phyloP scores from a whole-genome alignment of 2,113 vertebrate species.

The Phocoena sinus region DNA sequence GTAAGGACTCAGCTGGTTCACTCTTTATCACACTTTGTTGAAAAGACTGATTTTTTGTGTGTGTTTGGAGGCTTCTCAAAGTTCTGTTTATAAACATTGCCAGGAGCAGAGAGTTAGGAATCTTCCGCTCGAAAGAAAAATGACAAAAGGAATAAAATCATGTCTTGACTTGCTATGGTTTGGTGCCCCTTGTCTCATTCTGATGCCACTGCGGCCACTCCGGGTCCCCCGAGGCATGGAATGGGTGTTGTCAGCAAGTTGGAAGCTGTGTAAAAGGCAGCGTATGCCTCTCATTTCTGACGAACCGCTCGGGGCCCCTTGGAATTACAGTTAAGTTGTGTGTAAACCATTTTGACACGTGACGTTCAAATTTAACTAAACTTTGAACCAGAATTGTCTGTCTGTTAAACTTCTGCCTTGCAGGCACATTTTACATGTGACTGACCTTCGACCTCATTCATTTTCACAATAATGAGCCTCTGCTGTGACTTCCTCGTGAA shows the following conservation, averaged over 20 bases:
- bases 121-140: constrained; percentile 42
- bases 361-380: neutral
- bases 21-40: constrained; percentile 15
- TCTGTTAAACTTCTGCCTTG: neutral
- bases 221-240: neutral
- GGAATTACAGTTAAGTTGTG: neutral
- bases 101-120: constrained; percentile 5
- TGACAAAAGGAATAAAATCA: constrained; percentile 40
- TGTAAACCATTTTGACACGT: neutral
- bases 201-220: neutral
- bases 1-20: neutral
- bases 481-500: neutral
- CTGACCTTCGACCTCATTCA: neutral
- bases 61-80: neutral
- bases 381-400: neutral
- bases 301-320: neutral
- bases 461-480: neutral
- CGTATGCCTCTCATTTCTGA: neutral
- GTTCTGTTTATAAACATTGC: constrained; percentile 27
- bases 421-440: constrained; percentile 25
- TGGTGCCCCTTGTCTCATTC: neutral
- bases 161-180: neutral
- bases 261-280: neutral
- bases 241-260: neutral
- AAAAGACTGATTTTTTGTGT: neutral